Percentiles rank a stretch among this genome's conserved stretches.
Conservation (phyloP, 2,113 vertebrate genomes). For the Piprites chloris region DNA sequence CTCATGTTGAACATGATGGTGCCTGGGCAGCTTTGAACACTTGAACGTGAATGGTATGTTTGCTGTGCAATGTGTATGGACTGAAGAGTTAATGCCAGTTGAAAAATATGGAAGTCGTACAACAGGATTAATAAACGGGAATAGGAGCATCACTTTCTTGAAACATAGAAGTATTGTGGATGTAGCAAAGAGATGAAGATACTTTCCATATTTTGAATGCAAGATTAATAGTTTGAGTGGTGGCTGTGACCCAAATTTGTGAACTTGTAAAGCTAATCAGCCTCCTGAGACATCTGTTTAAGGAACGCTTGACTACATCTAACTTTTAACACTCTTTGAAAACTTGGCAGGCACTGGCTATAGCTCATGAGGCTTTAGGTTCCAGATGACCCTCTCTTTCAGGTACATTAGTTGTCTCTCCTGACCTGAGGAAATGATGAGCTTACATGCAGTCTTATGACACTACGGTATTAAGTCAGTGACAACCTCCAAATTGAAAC, state of each 20-base stretch:
- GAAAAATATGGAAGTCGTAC: not conserved
- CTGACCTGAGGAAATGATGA: not conserved
- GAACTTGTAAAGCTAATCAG: not conserved
- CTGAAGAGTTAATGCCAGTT: not conserved
- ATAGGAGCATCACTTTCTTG: not conserved
- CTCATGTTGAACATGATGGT: not conserved
- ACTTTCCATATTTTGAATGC: rapidly evolving
- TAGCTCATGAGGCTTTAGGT: not conserved
- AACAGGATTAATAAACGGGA: not conserved
- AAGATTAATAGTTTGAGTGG: not conserved
- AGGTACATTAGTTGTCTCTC: not conserved
- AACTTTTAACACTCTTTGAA: not conserved
- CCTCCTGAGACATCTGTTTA: not conserved
- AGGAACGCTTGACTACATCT: not conserved
- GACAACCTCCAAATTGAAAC: not conserved
- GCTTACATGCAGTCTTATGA: not conserved
- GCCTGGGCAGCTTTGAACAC: not conserved
- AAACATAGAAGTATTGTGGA: not conserved
- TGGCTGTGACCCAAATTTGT: not conserved
- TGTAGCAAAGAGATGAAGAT: not conserved
- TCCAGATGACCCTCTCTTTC: not conserved
- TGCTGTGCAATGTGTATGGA: not conserved
- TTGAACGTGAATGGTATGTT: not conserved
- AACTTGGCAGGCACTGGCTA: not conserved
- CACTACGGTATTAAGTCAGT: not conserved